Evolutionary conservation across 1,140 invertebrate genomes (phyloP).

Genomic region (Pogonomyrmex barbatus): DNA sequence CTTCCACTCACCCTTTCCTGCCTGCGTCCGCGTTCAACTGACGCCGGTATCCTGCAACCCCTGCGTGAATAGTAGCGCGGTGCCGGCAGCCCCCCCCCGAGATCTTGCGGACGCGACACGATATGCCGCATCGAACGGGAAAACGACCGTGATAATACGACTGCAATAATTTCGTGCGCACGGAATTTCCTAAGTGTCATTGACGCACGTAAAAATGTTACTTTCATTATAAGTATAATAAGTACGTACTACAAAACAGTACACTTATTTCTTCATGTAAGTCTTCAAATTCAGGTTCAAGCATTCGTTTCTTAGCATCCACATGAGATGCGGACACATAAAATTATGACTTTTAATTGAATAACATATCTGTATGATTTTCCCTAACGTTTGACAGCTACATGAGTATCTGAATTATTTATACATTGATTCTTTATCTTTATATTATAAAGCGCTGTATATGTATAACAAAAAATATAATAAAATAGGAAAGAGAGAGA

Average conservation of each 20-base stretch:
- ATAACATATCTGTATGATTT: not conserved
- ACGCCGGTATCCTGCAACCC: conserved; percentile 49
- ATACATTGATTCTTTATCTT: not conserved
- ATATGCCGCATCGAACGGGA: conserved; percentile 26
- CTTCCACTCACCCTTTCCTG: not conserved
- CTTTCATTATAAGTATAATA: not conserved
- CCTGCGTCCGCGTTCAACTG: conserved; percentile 9
- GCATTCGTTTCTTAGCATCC: not conserved
- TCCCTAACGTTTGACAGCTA: not conserved
- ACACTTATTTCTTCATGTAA: not conserved
- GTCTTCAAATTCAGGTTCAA: not conserved
- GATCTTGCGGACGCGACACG: conserved; percentile 38
- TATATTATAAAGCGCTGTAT: not conserved
- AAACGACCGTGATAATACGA: conserved; percentile 53
- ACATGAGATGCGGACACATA: not conserved
- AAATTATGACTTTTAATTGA: not conserved
- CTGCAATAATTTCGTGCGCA: conserved; percentile 22
- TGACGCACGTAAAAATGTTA: no score
- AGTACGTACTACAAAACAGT: no score
- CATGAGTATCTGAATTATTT: not conserved
- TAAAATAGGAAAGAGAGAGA: not conserved
- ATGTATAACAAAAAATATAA: not conserved
- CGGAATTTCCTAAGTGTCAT: conserved; percentile 4
- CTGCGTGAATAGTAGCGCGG: conserved; percentile 53
- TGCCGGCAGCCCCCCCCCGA: conserved; percentile 29